These are phyloP conservation scores for Pseudochromis fuscus DNA, from an alignment of 2,797 vertebrate species.

Conservation along the genomic window DNA sequence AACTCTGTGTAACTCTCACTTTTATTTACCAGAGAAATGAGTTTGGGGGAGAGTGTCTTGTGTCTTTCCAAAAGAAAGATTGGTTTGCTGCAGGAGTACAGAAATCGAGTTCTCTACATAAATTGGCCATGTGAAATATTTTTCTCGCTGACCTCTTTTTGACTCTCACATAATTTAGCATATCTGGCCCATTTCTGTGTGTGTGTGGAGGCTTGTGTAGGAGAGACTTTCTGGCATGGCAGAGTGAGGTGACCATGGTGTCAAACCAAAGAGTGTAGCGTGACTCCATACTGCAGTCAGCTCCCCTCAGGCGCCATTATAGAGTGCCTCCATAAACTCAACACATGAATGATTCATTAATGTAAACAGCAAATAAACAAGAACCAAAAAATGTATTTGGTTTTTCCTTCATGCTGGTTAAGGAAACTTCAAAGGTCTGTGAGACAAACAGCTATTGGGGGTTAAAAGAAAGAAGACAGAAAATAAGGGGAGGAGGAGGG, in stretches of 20 bases:
- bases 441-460: slow-evolving; percentile 36
- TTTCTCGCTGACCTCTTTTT: slow-evolving; percentile 59
- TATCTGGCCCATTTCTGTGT: slow-evolving; percentile 19
- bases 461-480: slow-evolving; percentile 15
- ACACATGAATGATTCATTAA: slow-evolving; percentile 74
- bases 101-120: slow-evolving; percentile 38
- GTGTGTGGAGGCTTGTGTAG: slow-evolving; percentile 26
- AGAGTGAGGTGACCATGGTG: slow-evolving; percentile 41
- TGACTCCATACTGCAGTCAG: slow-evolving; percentile 50
- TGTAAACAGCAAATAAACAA: slow-evolving; percentile 61
- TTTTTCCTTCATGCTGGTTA: slow-evolving; percentile 45
- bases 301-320: slow-evolving; percentile 60
- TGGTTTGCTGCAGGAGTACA: slow-evolving; percentile 19
- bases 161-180: slow-evolving; percentile 50
- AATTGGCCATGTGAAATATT: slow-evolving; percentile 21
- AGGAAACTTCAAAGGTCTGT: slow-evolving; percentile 57
- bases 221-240: slow-evolving; percentile 29
- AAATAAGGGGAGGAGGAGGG: slow-evolving; percentile 14
- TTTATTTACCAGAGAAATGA: slow-evolving; percentile 51
- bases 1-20: slow-evolving; percentile 37
- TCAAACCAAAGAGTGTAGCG: slow-evolving; percentile 46
- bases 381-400: slow-evolving; percentile 43
- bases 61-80: slow-evolving; percentile 21
- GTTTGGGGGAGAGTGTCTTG: slow-evolving; percentile 1
- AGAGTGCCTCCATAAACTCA: slow-evolving; percentile 48